Evolutionary conservation across 2,888 invertebrate species (phyloP).

Genomic region (Hyppa rectilinea): DNA sequence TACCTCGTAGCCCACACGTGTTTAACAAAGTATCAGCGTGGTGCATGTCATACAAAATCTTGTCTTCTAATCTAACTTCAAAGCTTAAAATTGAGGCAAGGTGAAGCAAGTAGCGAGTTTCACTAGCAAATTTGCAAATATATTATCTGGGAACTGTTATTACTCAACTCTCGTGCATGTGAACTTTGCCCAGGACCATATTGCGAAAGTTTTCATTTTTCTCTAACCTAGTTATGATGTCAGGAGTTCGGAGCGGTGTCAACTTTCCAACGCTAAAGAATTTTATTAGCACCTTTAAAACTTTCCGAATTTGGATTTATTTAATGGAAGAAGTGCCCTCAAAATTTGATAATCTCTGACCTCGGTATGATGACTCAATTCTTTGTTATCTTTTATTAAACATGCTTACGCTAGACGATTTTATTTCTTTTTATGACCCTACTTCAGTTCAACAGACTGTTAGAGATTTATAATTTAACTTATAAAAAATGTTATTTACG

Average conservation of each 20-base stretch:
- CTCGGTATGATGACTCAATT: slow-evolving; percentile 21
- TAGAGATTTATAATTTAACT: too few relatives aligned
- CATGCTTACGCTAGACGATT: too few relatives aligned
- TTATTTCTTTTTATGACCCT: too few relatives aligned
- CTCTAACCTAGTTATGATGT: slow-evolving; percentile 86
- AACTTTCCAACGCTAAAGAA: slow-evolving; percentile 75
- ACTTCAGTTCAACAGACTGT: too few relatives aligned
- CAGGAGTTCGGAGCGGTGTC: slow-evolving; percentile 76
- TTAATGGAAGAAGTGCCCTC: slow-evolving; percentile 67
- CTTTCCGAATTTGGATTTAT: slow-evolving; percentile 75
- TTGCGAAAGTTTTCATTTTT: slow-evolving; percentile 88
- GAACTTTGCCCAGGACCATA: slow-evolving; percentile 80
- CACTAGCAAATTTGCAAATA: slow-evolving; percentile 78
- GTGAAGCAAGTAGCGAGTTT: slow-evolving; percentile 69
- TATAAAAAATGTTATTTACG: too few relatives aligned
- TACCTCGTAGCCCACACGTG: background rate
- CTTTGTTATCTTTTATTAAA: slow-evolving; percentile 27
- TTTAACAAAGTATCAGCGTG: slow-evolving; percentile 13
- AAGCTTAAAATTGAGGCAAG: slow-evolving; percentile 69
- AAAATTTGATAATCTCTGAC: slow-evolving; percentile 60
- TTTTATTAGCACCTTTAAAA: slow-evolving; percentile 81
- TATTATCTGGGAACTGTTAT: slow-evolving; percentile 79
- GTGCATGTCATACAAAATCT: slow-evolving; percentile 65
- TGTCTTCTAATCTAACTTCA: slow-evolving; percentile 69
- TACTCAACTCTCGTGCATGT: slow-evolving; percentile 79